phyloP scores from a whole-genome alignment of 2,888 invertebrate species.

The Eupithecia abbreviata region DNA sequence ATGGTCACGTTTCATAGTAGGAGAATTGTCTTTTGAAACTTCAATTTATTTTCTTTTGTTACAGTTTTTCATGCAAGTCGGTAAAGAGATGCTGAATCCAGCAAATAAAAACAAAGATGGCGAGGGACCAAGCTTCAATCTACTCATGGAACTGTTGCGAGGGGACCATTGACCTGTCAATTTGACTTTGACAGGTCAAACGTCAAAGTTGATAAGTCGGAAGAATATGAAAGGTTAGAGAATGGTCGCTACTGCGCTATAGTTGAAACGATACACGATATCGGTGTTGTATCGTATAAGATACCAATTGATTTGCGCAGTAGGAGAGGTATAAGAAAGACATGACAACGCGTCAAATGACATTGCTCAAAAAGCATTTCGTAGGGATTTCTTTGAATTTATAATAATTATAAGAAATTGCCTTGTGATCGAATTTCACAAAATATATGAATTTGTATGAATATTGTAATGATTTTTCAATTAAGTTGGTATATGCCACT shows the following conservation, averaged over 20 bases:
- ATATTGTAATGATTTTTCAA: constrained; percentile 8
- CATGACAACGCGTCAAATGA: constrained; percentile 31
- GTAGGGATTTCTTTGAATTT: constrained; percentile 35
- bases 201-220: constrained; percentile 4
- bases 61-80: constrained; percentile 87
- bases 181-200: constrained; percentile 25
- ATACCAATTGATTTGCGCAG: background rate
- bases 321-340: constrained; percentile 10
- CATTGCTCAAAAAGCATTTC: constrained; percentile 45
- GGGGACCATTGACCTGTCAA: constrained; percentile 90
- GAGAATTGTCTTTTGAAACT: background rate
- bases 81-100: constrained; percentile 95
- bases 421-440: constrained; percentile 26
- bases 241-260: background rate
- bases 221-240: constrained; percentile 14
- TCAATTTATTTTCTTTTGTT: constrained; percentile 38
- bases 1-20: too few relatives aligned
- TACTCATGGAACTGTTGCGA: constrained; percentile 96
- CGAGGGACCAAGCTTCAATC: constrained; percentile 95
- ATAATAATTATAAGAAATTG: constrained; percentile 31
- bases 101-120: constrained; percentile 94
- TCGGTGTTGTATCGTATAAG: background rate
- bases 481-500: background rate
- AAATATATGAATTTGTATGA: constrained; percentile 10
- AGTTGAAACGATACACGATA: background rate